Conservation (phyloP, 2,888 invertebrate species). For the Thymelicus acteon region DNA sequence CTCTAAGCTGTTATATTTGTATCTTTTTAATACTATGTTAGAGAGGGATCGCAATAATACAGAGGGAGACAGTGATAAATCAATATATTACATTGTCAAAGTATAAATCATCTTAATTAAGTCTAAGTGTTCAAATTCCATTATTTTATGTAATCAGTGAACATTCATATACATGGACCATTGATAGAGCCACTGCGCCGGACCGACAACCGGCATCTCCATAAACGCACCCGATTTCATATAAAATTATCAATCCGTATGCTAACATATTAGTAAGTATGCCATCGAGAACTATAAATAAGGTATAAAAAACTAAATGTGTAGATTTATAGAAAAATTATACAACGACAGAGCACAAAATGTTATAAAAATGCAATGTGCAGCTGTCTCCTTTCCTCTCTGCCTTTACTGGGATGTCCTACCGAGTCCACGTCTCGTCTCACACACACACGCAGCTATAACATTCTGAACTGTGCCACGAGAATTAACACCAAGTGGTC, state of each 20-base stretch:
- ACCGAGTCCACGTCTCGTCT: too few species aligned
- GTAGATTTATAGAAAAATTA: slow-evolving; percentile 33
- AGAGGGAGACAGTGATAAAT: slow-evolving; percentile 37
- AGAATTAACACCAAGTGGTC: slow-evolving; percentile 19
- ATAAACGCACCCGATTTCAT: slow-evolving; percentile 15
- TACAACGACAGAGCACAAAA: slow-evolving; percentile 19
- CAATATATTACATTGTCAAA: slow-evolving; percentile 52
- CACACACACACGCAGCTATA: background rate
- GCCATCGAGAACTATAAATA: slow-evolving; percentile 18
- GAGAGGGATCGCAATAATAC: slow-evolving; percentile 34
- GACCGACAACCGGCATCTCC: background rate
- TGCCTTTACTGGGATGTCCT: background rate
- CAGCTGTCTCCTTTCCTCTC: background rate
- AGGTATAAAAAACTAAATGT: slow-evolving; percentile 28
- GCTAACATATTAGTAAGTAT: slow-evolving; percentile 9
- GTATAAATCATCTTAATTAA: slow-evolving; percentile 59
- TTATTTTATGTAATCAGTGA: slow-evolving; percentile 32
- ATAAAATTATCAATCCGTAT: slow-evolving; percentile 14
- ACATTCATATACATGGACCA: slow-evolving; percentile 32
- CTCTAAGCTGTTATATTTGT: too few species aligned
- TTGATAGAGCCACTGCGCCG: slow-evolving; percentile 4
- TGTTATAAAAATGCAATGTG: slow-evolving; percentile 12
- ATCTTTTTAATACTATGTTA: slow-evolving; percentile 2
- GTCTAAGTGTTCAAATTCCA: slow-evolving; percentile 35
- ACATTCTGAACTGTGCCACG: slow-evolving; percentile 10